phyloP scores from a whole-genome alignment of 2,888 invertebrate genomes.

The Teinopalpus imperialis region DNA sequence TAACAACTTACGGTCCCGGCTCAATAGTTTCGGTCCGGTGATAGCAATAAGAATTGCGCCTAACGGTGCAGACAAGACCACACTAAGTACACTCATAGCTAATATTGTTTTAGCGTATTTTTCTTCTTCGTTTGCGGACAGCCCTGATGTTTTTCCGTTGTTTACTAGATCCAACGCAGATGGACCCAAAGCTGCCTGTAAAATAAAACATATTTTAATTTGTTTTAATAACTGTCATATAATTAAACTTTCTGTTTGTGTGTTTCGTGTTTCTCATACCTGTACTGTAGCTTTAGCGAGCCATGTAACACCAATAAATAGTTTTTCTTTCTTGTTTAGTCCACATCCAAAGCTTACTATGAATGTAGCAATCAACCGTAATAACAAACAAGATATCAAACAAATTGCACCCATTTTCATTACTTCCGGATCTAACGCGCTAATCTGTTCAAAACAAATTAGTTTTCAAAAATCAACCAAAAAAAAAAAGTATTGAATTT shows the following conservation, averaged over 20 bases:
- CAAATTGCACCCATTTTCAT: conserved; percentile 85
- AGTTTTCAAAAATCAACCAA: too few species aligned
- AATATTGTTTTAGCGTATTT: conserved; percentile 84
- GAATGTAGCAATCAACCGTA: conserved; percentile 83
- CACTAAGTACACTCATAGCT: conserved; percentile 87
- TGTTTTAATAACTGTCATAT: too few species aligned
- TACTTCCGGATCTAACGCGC: conserved; percentile 82
- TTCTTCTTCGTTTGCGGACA: conserved; percentile 56
- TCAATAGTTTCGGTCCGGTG: conserved; percentile 83
- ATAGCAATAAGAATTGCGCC: conserved; percentile 87
- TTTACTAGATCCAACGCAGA: conserved; percentile 82
- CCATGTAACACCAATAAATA: conserved; percentile 92
- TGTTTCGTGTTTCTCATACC: conserved; percentile 59
- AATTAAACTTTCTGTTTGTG: not conserved
- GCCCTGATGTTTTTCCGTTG: conserved; percentile 62
- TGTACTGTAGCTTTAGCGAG: conserved; percentile 96
- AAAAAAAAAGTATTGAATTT: too few species aligned
- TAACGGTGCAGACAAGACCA: conserved; percentile 87
- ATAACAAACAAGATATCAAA: conserved; percentile 81
- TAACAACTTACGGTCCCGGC: conserved; percentile 42
- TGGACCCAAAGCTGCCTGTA: conserved; percentile 87
- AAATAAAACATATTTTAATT: conserved; percentile 22
- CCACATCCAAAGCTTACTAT: conserved; percentile 85
- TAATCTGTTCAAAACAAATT: too few species aligned
- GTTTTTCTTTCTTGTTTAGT: conserved; percentile 89